phyloP scores from a whole-genome alignment of 2,797 vertebrate genomes.

The Micrastur ruficollis region DNA sequence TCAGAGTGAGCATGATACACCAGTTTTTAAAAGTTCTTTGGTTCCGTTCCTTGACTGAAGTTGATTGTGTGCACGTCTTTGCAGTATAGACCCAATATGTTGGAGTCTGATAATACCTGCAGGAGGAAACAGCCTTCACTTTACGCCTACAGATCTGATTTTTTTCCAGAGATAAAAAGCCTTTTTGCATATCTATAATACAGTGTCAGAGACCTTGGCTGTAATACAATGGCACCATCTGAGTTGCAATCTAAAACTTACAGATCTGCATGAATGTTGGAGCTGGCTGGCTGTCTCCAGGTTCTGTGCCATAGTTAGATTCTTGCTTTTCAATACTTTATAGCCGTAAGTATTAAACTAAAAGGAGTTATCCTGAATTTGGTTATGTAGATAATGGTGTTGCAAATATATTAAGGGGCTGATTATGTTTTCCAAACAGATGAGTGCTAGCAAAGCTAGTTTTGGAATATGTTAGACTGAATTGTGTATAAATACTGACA shows the following conservation, averaged over 20 bases:
- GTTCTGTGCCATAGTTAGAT: background rate
- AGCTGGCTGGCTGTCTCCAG: background rate
- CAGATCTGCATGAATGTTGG: background rate
- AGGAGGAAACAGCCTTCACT: background rate
- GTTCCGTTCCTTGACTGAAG: background rate
- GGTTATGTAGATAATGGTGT: background rate
- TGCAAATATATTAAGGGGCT: background rate
- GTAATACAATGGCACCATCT: background rate
- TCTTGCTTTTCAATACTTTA: background rate
- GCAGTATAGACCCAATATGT: background rate
- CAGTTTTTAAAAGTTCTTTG: background rate
- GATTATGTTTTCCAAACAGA: background rate
- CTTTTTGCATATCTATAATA: background rate
- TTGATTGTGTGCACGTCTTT: background rate
- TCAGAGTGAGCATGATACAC: background rate
- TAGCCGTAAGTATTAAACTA: background rate
- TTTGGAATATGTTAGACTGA: background rate
- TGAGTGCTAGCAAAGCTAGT: background rate
- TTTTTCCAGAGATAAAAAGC: background rate
- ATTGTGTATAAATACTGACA: background rate
- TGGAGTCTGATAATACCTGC: background rate
- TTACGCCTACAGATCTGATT: background rate
- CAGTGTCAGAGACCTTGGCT: background rate
- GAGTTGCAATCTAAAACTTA: background rate
- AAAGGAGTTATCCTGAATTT: background rate